These are phyloP conservation scores for Dunckerocampus dactyliophorus DNA, from an alignment of 2,113 vertebrate species.

Conservation along the genomic window DNA sequence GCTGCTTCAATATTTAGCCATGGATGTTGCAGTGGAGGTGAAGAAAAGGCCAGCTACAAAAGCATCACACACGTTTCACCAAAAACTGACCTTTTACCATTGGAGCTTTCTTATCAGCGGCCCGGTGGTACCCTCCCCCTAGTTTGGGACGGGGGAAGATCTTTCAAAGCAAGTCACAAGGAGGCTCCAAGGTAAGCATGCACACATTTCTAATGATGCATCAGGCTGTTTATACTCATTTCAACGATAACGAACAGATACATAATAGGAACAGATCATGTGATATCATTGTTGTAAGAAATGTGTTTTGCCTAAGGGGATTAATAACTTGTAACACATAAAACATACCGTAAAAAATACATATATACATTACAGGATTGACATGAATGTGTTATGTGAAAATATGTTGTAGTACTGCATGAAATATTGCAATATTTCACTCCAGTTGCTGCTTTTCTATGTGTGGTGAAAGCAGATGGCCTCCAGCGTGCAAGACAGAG, in stretches of 20 bases:
- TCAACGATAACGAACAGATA: too few relatives aligned
- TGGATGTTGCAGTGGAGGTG: too few relatives aligned
- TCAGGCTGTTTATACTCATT: neutral
- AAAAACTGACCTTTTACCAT: constrained; percentile 1
- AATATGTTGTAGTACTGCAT: neutral
- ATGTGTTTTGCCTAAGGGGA: neutral
- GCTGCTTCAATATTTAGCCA: neutral
- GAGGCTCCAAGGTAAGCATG: constrained; percentile 15
- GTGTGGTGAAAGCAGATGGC: constrained; percentile 52
- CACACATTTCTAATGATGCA: constrained; percentile 4
- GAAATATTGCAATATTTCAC: constrained; percentile 4
- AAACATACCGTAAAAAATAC: too few relatives aligned
- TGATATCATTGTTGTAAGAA: too few relatives aligned
- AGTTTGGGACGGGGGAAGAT: neutral
- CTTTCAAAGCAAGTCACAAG: constrained; percentile 9
- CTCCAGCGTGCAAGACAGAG: constrained; percentile 50
- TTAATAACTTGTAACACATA: too few relatives aligned
- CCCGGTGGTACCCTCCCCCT: constrained; percentile 2
- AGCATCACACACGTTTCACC: neutral
- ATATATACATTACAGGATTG: constrained; percentile 5
- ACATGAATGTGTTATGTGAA: neutral
- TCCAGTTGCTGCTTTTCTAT: neutral
- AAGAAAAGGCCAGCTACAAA: neutral
- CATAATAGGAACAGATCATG: too few relatives aligned
- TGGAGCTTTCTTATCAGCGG: constrained; percentile 33